These are phyloP conservation scores for Glossosoma conforme DNA, from an alignment of 1,140 invertebrate species.

Conservation along the genomic window DNA sequence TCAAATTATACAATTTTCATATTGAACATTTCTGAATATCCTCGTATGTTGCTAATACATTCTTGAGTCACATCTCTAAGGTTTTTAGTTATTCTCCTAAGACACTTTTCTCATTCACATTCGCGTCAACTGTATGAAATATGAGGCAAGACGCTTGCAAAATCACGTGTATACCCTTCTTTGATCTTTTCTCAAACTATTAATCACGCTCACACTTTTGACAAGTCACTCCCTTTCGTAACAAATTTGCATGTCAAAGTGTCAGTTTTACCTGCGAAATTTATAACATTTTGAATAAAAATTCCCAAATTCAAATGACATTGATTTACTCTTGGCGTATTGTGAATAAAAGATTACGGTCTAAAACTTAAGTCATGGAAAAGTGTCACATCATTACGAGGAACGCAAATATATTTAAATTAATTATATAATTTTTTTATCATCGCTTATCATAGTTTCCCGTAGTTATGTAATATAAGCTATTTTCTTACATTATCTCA, in stretches of 20 bases:
- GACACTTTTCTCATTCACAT: constrained; percentile 3
- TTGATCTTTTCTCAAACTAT: constrained; percentile 26
- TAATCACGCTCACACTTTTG: constrained; percentile 28
- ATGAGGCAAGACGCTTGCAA: constrained; percentile 9
- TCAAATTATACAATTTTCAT: too few relatives aligned
- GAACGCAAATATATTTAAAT: too few relatives aligned
- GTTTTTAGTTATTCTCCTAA: neutral
- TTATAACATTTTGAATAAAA: constrained; percentile 25
- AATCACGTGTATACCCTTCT: constrained; percentile 19
- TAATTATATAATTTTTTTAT: too few relatives aligned
- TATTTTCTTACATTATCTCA: too few relatives aligned
- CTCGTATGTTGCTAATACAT: too few relatives aligned
- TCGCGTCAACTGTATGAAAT: constrained; percentile 14
- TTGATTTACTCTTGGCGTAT: constrained; percentile 21
- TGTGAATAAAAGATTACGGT: too few relatives aligned
- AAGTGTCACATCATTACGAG: too few relatives aligned
- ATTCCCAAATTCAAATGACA: constrained; percentile 20
- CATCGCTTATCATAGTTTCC: too few relatives aligned
- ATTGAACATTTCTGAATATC: too few relatives aligned
- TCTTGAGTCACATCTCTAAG: neutral
- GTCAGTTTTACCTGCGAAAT: constrained; percentile 31
- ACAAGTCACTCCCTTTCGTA: constrained; percentile 30
- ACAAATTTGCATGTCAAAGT: constrained; percentile 31
- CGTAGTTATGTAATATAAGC: too few relatives aligned
- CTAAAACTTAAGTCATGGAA: too few relatives aligned